Percentiles rank a stretch among this genome's conserved stretches.
phyloP scores from a whole-genome alignment of 2,888 invertebrate species.

The Epistrophe grossulariae region DNA sequence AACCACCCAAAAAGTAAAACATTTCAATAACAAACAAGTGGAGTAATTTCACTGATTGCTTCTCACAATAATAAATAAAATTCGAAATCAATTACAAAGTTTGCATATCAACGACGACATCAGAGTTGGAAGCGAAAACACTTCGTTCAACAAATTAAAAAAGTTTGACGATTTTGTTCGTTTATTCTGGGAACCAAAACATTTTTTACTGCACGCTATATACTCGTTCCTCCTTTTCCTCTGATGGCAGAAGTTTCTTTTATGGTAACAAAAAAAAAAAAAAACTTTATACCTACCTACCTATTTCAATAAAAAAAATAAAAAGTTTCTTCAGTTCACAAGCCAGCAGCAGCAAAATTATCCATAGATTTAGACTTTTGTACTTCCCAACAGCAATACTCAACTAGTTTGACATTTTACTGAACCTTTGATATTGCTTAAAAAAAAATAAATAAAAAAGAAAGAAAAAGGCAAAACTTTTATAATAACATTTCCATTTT shows the following conservation, averaged over 20 bases:
- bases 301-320: conserved; percentile 59
- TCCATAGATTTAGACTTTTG: conserved; percentile 75
- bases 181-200: conserved; percentile 68
- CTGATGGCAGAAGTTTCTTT: conserved; percentile 60
- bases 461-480: conserved; percentile 68
- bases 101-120: conserved; percentile 74
- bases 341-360: conserved; percentile 67
- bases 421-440: conserved; percentile 65
- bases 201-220: conserved; percentile 52
- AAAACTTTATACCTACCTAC: conserved; percentile 51
- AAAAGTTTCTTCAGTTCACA: conserved; percentile 72
- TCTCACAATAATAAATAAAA: conserved; percentile 73
- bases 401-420: conserved; percentile 74
- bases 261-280: conserved; percentile 37
- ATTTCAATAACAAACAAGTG: conserved; percentile 49
- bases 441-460: conserved; percentile 60
- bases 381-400: conserved; percentile 72
- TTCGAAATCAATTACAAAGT: conserved; percentile 72
- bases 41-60: conserved; percentile 57
- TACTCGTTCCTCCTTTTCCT: conserved; percentile 39
- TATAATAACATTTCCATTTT: conserved; percentile 73
- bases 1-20: conserved; percentile 47
- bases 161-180: conserved; percentile 69
- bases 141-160: conserved; percentile 74
- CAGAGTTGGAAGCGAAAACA: conserved; percentile 69